Base-by-base conservation (phyloP, 2,888 invertebrate genomes). In the Elysia crispata region DNA sequence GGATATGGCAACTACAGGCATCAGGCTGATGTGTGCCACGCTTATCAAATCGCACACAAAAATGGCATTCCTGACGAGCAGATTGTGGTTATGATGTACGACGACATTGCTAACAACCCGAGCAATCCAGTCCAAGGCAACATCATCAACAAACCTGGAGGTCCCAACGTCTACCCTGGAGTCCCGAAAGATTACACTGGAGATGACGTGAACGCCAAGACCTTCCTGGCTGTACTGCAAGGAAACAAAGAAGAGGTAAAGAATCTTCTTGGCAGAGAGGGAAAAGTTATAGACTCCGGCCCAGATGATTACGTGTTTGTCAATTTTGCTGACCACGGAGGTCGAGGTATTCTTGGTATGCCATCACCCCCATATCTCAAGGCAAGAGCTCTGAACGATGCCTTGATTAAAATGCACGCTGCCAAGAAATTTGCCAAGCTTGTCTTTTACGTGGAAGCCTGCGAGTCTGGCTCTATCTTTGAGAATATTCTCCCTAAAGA, bases 401-500 rank as follows among this genome's bases (percentile, higher is more conserved):
- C 91, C 6, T 84, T 93, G 54, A 86, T 90, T 64, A 85, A 89
- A 69, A 94, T 94, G 93, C 86, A 93, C 81, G 80, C 86, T 1
- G 85, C 92, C 20, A 91, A 92, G 73, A 90, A 89, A 83, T 94
- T 92, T 87, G 89, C 88, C 64, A 92, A 93, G 90, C 89, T 94
- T 90, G 93, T 94, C 31, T 90, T 94, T 82, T 94, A 94, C 88
- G 88, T 94, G 76, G 94, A 94, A 18, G 60, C 60, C 6, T 94
- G 94, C 89, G 94, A 94, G 86, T 93, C 94, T 49, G 94, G 94
- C n/a, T 94, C 94, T 6, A 94, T 94, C 94, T 94, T 94, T 89
- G 88, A 91, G 54, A 89, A 92, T 41, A 87, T 94, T 18, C 90
- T 94, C 41, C 92, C 93, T 0, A 89, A 91, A 25, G 90, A 94